Base-by-base conservation (phyloP, 1,140 invertebrate genomes). In the Lepidostoma basale region DNA sequence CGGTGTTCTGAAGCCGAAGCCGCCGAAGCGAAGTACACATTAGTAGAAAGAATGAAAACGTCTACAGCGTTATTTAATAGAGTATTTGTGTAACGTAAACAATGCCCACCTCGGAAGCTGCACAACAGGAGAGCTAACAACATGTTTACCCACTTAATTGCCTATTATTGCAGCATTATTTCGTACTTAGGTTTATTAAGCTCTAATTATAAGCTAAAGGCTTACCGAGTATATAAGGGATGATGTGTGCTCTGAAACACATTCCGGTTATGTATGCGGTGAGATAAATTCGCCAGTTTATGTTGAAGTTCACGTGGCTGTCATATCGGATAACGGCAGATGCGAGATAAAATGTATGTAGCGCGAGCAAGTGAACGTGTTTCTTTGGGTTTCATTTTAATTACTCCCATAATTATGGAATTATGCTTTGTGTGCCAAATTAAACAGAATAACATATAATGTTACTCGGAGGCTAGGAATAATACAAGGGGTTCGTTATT, bases 81-180 rank as follows among this genome's bases (percentile, higher is more conserved):
- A 36, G 10, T n/a, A 9, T n/a, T 5, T 2, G 10, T 36, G 33
- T 36, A 12, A 36, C 5, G 14, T 36, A 36, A 36, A 36, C 2
- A 9, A 5, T 36, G 1, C 47, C 18, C 47, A n/a, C 22, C n/a
- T 2, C 25, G 63, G 49, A 1, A 9, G 54, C 14, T 14, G 56
- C 58, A 67, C 33, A 56, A 69, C 33, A 28, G 25, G 28, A n/a
- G 22, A 59, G 58, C 63, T 60, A 42, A 58, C 62, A 67, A 52
- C 66, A 64, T 72, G 63, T 68, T 72, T 68, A 68, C 70, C 70
- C 70, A 39, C 65, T 67, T 72, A 69, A 72, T 72, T 72, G 70
- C 36, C 70, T 72, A 68, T 72, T 69, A 72, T 67, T 67, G 60
- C 67, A 63, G 70, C 65, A 72, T 72, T 72, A 72, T 68, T 68